Base-by-base conservation (phyloP, 2,888 invertebrate species). In the Notodonta ziczac region DNA sequence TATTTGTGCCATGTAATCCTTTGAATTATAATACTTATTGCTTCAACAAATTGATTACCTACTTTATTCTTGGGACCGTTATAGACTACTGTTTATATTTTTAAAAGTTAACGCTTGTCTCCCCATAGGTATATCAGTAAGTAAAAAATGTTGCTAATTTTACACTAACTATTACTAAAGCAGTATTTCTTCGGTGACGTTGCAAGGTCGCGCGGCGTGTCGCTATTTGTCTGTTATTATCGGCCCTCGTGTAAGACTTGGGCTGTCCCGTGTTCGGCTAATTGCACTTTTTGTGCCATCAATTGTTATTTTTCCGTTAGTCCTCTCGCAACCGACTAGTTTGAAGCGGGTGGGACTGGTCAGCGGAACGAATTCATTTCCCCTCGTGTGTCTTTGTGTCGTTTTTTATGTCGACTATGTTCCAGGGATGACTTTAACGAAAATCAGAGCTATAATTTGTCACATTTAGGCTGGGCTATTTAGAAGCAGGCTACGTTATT, bases 251-350 rank as follows among this genome's bases (percentile, higher is more conserved):
- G 42, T 44, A 12, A 44, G 16, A 16, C 44, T 56, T 16, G 12
- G 56, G n/a, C 12, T 16, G 55, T 35, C n/a, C 57, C 54, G 75
- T 14, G 55, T 40, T 12, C 55, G 52, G 75, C 70, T 76, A 79
- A 81, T 79, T 79, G 74, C 77, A 67, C 55, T 76, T 78, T 84
- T 84, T 79, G 77, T 74, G 69, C 73, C 73, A 71, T 63, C 68
- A 65, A 14, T 72, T 74, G 78, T 72, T 77, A 78, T 81, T 81
- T 77, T 76, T 70, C 74, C 66, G 69, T 69, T 69, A 63, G 66
- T 67, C 74, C 72, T 73, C 67, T 70, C 68, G 65, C 72, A 68
- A 77, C 58, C 16, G 42, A 77, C 68, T 5, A 46, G 13, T 44
- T 6, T 40, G 40, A 8, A 40, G 7, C 40, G 12, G 13, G 10